Conservation (phyloP, 2,888 invertebrate species). For the Hoplodrina blanda region DNA sequence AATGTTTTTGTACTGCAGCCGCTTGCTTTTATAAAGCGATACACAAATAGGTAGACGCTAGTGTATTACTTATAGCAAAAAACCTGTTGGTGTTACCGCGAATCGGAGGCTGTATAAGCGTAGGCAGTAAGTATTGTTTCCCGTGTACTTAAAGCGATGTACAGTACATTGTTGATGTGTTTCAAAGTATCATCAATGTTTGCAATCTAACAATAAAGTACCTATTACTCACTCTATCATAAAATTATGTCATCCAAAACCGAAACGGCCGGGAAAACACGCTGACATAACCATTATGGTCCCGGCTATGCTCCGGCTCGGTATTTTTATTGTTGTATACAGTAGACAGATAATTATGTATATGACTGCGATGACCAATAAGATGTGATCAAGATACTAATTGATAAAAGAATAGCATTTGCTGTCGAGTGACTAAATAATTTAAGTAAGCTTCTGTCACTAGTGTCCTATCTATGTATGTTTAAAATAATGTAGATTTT, state of each 20-base stretch:
- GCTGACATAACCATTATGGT: slow-evolving; percentile 58
- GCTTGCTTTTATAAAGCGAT: slow-evolving; percentile 88
- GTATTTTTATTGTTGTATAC: slow-evolving; percentile 43
- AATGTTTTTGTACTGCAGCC: slow-evolving; percentile 80
- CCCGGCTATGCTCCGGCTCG: slow-evolving; percentile 65
- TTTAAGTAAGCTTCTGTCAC: slow-evolving; percentile 10
- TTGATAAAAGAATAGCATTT: slow-evolving; percentile 32
- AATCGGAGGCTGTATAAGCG: slow-evolving; percentile 81
- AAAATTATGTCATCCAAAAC: slow-evolving; percentile 57
- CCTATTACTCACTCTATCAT: slow-evolving; percentile 70
- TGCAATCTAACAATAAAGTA: slow-evolving; percentile 64
- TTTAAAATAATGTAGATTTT: neutral
- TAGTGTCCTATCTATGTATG: neutral
- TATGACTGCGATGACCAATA: neutral
- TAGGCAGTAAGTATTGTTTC: slow-evolving; percentile 79
- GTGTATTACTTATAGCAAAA: slow-evolving; percentile 80
- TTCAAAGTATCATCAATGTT: slow-evolving; percentile 10
- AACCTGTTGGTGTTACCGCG: slow-evolving; percentile 86
- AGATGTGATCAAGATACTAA: slow-evolving; percentile 55
- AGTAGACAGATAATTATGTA: slow-evolving; percentile 9
- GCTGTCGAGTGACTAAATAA: slow-evolving; percentile 6
- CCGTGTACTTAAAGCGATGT: slow-evolving; percentile 71
- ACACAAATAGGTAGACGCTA: slow-evolving; percentile 81
- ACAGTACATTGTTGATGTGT: slow-evolving; percentile 21
- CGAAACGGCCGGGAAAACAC: slow-evolving; percentile 59